Evolutionary conservation across 2,113 vertebrate genomes (phyloP).

Genomic region (Sisor rabdophorus): DNA sequence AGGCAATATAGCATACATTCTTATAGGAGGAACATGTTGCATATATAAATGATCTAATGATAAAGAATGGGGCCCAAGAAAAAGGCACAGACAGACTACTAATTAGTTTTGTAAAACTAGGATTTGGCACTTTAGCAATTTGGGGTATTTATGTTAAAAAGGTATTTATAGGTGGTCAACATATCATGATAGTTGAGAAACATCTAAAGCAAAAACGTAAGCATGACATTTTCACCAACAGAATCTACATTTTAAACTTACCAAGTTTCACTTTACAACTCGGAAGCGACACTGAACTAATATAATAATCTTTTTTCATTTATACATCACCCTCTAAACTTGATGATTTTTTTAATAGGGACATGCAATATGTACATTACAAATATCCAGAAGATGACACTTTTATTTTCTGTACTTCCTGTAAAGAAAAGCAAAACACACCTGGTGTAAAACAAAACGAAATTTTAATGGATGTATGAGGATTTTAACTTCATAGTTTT

Average conservation of each 20-base stretch:
- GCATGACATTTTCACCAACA: constrained; percentile 20
- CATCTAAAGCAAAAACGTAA: constrained; percentile 6
- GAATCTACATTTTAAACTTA: constrained; percentile 11
- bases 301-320: constrained; percentile 14
- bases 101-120: constrained; percentile 1
- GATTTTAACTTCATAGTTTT: constrained; percentile 47
- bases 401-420: constrained; percentile 52
- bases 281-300: constrained; percentile 20
- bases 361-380: constrained; percentile 52
- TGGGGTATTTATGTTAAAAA: background rate
- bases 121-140: background rate
- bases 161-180: background rate
- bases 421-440: constrained; percentile 37
- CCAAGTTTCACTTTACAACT: constrained; percentile 23
- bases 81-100: constrained; percentile 30
- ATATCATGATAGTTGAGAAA: background rate
- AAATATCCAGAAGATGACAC: constrained; percentile 39
- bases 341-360: constrained; percentile 33
- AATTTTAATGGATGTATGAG: constrained; percentile 39
- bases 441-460: constrained; percentile 28
- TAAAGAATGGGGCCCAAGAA: constrained; percentile 39
- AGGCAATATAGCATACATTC: too few relatives aligned
- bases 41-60: constrained; percentile 19
- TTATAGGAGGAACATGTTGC: background rate
- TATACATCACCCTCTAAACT: constrained; percentile 30